phyloP scores from a whole-genome alignment of 2,113 vertebrate genomes.

The Greenwoodochromis staneri region DNA sequence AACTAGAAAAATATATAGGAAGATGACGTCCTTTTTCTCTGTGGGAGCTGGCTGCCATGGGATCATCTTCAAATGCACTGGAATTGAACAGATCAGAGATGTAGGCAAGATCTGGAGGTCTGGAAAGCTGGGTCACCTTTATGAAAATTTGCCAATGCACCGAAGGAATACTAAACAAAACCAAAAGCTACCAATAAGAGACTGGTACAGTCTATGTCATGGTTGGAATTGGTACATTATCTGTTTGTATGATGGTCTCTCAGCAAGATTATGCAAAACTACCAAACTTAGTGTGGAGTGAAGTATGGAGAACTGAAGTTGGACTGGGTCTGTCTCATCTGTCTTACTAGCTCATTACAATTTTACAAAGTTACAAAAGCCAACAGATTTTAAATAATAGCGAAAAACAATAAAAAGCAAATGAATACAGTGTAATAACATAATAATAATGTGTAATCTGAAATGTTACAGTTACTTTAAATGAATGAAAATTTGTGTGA shows the following conservation, averaged over 20 bases:
- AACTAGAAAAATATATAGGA: background rate
- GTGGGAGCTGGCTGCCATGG: background rate
- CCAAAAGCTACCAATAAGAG: background rate
- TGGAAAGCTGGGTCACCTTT: background rate
- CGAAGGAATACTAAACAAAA: background rate
- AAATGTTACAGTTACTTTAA: background rate
- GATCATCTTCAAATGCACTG: background rate
- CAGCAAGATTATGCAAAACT: background rate
- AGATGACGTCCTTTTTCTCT: background rate
- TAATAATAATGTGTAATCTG: background rate
- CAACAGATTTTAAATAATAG: background rate
- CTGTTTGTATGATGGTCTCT: background rate
- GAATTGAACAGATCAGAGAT: background rate
- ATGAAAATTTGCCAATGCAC: background rate
- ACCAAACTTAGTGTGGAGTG: background rate
- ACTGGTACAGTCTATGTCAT: background rate
- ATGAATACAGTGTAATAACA: background rate
- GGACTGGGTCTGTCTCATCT: background rate
- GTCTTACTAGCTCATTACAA: background rate
- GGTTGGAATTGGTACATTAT: background rate
- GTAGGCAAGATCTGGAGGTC: background rate
- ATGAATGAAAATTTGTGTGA: background rate
- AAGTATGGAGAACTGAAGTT: background rate
- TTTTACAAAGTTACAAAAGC: background rate
- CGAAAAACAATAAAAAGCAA: background rate